These are phyloP conservation scores for Melanotus villosus DNA, from an alignment of 2,888 invertebrate species.

Conservation along the genomic window DNA sequence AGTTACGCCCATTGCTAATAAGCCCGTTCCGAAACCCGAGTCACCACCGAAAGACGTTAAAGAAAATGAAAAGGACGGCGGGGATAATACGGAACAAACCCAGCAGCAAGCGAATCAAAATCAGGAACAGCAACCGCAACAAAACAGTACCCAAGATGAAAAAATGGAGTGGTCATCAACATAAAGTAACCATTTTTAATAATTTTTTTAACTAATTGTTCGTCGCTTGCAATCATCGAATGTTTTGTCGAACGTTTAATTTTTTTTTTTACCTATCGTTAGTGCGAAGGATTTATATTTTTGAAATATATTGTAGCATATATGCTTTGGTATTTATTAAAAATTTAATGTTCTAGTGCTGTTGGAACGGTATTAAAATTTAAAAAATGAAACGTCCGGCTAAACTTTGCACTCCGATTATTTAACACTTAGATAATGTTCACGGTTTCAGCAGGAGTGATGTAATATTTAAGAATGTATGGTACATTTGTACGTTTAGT, in stretches of 20 bases:
- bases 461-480: constrained; percentile 31
- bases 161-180: constrained; percentile 52
- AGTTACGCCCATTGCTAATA: constrained; percentile 86
- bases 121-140: constrained; percentile 44
- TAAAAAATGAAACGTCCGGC: constrained; percentile 31
- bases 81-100: constrained; percentile 31
- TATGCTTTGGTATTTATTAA: no score
- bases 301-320: no score
- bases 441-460: constrained; percentile 35
- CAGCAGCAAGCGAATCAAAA: constrained; percentile 47
- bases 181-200: constrained; percentile 32
- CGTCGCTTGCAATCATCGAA: constrained; percentile 30
- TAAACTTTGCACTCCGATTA: constrained; percentile 33
- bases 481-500: constrained; percentile 37
- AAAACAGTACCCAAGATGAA: constrained; percentile 43
- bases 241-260: constrained; percentile 25
- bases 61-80: constrained; percentile 45
- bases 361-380: constrained; percentile 17
- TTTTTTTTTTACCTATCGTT: constrained; percentile 13
- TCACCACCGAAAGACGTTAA: constrained; percentile 72
- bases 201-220: constrained; percentile 13
- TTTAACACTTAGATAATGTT: constrained; percentile 33
- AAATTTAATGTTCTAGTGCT: neutral
- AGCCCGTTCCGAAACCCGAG: constrained; percentile 89
- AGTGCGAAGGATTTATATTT: no score